Percentiles rank a stretch among this genome's conserved stretches.
Conservation (phyloP, 2,888 invertebrate species). For the Zootermopsis nevadensis region DNA sequence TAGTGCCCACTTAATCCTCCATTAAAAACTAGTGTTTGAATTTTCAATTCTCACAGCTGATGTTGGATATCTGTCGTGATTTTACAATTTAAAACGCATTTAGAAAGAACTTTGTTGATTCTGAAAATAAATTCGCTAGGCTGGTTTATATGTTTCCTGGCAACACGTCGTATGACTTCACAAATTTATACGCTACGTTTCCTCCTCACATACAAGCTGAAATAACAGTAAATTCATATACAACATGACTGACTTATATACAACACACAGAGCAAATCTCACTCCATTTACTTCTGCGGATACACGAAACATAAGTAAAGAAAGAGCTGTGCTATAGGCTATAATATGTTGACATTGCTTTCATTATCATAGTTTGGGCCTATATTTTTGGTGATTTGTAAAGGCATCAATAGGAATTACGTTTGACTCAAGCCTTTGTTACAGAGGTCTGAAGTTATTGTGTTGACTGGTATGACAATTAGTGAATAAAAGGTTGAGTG, state of each 20-base stretch:
- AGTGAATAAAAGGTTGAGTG: too few species aligned
- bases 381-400: too few species aligned
- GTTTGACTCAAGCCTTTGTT: too few species aligned
- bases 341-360: too few species aligned
- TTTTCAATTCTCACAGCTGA: not conserved
- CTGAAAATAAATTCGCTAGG: not conserved
- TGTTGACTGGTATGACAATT: too few species aligned
- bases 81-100: not conserved
- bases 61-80: not conserved
- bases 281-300: not conserved
- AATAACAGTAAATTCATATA: slow-evolving; percentile 3
- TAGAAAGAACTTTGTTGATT: not conserved
- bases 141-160: not conserved
- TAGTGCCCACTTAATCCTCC: too few species aligned
- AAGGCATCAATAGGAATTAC: too few species aligned
- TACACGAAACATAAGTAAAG: not conserved
- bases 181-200: slow-evolving; percentile 7
- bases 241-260: not conserved
- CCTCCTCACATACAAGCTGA: not conserved
- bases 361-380: too few species aligned
- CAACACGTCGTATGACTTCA: not conserved
- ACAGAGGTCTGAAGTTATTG: too few species aligned
- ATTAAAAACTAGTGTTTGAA: too few species aligned
- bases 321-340: too few species aligned
- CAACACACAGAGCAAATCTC: not conserved